Evolutionary conservation across 1,140 invertebrate genomes (phyloP).

Genomic region (Whitmania pigra): DNA sequence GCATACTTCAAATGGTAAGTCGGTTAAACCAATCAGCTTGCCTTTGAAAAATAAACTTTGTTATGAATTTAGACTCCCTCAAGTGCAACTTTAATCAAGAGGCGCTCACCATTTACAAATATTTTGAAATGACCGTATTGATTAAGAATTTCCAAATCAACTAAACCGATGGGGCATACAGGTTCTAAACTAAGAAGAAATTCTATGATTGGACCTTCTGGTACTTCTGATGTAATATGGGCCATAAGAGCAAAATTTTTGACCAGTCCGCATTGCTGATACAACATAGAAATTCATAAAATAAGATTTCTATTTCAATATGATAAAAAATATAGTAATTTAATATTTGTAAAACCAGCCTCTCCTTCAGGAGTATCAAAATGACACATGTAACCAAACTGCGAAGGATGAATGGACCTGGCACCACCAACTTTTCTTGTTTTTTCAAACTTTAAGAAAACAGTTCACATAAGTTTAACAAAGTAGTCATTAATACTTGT

Average conservation of each 20-base stretch:
- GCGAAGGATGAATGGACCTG: constrained; percentile 85
- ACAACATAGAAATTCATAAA: not conserved
- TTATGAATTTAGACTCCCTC: not conserved
- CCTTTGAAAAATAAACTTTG: constrained; percentile 32
- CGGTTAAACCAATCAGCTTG: constrained; percentile 71
- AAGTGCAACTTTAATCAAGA: not conserved
- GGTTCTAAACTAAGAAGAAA: constrained; percentile 77
- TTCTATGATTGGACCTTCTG: constrained; percentile 56
- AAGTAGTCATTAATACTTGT: not conserved
- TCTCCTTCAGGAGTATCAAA: constrained; percentile 98
- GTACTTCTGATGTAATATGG: constrained; percentile 67
- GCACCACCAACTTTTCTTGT: constrained; percentile 95
- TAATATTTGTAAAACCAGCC: constrained; percentile 35
- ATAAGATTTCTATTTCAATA: not conserved
- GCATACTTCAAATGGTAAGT: constrained; percentile 48
- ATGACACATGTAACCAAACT: constrained; percentile 91
- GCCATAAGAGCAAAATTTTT: constrained; percentile 98
- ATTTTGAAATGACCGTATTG: constrained; percentile 60
- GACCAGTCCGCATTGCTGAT: constrained; percentile 80
- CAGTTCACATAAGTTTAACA: not conserved
- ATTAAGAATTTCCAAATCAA: constrained; percentile 69
- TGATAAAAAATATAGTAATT: constrained; percentile 16
- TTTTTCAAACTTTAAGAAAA: constrained; percentile 67
- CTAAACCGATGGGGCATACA: constrained; percentile 69
- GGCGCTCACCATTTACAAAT: constrained; percentile 72